Conservation (phyloP, 2,888 invertebrate genomes). For the Empis stercorea region DNA sequence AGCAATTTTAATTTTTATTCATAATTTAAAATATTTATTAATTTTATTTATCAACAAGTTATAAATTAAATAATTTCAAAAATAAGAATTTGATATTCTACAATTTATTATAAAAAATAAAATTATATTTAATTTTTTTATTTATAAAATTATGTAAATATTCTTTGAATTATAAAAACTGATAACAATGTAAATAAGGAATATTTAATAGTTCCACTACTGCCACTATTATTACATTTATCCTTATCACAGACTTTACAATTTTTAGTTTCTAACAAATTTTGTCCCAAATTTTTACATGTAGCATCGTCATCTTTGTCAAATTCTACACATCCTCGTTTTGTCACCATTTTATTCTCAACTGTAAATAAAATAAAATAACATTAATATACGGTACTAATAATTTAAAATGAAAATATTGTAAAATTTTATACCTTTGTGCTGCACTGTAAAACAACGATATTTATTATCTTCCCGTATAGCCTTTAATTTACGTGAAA, state of each 20-base stretch:
- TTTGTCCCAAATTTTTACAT: not conserved
- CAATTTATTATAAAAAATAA: no score
- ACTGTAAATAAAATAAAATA: not conserved
- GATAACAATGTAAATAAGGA: no score
- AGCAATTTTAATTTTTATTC: no score
- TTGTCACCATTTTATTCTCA: not conserved
- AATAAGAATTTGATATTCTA: no score
- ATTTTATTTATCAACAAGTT: no score
- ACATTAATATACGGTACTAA: not conserved
- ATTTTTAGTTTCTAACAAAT: not conserved
- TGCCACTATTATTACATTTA: not conserved
- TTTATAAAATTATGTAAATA: no score
- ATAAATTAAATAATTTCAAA: no score
- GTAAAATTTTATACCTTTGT: not conserved
- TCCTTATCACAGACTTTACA: not conserved
- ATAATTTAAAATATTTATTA: no score
- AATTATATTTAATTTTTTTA: no score
- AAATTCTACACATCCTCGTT: not conserved
- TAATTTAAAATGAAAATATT: not conserved
- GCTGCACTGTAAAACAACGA: not conserved
- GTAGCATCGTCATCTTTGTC: not conserved
- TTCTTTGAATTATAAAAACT: no score
- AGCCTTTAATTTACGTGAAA: not conserved
- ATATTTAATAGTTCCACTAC: not conserved
- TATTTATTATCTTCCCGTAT: not conserved